Base-by-base conservation (phyloP, 2,888 invertebrate genomes). In the Tuberolachnus salignus region DNA sequence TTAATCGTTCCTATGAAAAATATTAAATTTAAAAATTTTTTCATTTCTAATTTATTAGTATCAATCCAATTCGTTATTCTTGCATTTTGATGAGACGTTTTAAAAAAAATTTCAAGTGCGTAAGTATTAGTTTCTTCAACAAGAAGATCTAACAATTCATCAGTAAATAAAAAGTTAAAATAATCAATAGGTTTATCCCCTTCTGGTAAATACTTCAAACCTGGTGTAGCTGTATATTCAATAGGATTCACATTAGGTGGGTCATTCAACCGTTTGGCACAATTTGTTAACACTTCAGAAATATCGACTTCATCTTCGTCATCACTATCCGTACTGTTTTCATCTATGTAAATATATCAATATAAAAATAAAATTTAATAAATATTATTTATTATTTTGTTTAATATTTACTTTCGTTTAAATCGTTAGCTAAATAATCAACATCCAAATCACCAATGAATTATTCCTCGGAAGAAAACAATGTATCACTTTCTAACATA, bases 181-280 rank as follows among this genome's bases (percentile, higher is more conserved):
- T 59, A 72, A 42, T 72, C 59, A 26, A 49, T 49, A 26, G 71
- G 71, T 61, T 26, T 19, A n/a, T 59, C n/a, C 3, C 71, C 46
- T 71, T 46, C n/a, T 10, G 46, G 46, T 72, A 59, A 6, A 59
- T 2, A 46, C 11, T 59, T 59, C 11, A 72, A 13, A 72, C 59
- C 59, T n/a, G 59, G 46, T 72, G 49, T 59, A 19, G 59, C 71
- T 72, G 71, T 21, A n/a, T 23, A 71, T 57, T 44, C 23, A 71
- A 59, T 71, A 59, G 3, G 34, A 59, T 71, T 59, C 19, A 23
- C 46, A 19, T 71, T 26, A 13, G 59, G 46, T n/a, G 71, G 59
- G 6, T 59, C 59, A 71, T 44, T 23, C 13, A 59, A 59, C 71
- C 71, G 59, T 21, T 14, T 3, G 13, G 13, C 23, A 57, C 3